Conservation (phyloP, 92 coral and sea anemone species). For the Porites cylindrica region DNA sequence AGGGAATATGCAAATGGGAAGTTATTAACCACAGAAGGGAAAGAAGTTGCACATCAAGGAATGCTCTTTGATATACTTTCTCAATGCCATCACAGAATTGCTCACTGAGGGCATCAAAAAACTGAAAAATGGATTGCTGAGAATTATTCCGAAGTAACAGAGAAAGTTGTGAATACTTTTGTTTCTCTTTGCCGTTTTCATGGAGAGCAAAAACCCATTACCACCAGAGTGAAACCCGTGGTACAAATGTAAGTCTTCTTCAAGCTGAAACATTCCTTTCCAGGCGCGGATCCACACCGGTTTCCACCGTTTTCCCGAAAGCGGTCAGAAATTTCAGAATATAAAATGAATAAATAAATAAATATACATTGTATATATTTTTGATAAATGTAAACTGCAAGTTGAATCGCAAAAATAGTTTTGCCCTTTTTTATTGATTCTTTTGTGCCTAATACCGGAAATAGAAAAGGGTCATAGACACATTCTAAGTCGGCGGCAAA, state of each 20-base stretch:
- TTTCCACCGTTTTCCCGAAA: constrained; percentile 1
- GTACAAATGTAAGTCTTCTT: constrained; percentile 19
- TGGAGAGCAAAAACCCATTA: constrained; percentile 46
- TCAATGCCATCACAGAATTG: constrained; percentile 55
- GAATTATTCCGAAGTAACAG: constrained; percentile 43
- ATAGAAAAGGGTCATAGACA: constrained; percentile 56
- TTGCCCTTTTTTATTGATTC: constrained; percentile 47
- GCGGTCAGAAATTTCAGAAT: constrained; percentile 39
- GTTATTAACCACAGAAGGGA: constrained; percentile 45
- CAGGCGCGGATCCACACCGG: constrained; percentile 42
- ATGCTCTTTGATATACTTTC: constrained; percentile 45
- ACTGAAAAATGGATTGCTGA: constrained; percentile 61
- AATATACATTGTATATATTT: constrained; percentile 53
- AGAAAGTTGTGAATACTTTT: constrained; percentile 42
- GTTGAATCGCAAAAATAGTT: constrained; percentile 50
- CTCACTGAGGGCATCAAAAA: constrained; percentile 54
- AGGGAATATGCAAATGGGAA: constrained; percentile 2
- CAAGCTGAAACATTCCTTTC: constrained; percentile 42
- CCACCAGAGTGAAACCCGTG: constrained; percentile 47
- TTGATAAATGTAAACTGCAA: constrained; percentile 53
- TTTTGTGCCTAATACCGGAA: constrained; percentile 46
- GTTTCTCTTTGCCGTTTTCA: constrained; percentile 43
- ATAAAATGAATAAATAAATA: constrained; percentile 41
- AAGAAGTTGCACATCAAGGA: constrained; percentile 49
- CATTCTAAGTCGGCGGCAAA: constrained; percentile 40